Evolutionary conservation across 1,140 invertebrate species (phyloP).

Genomic region (Euwallacea similis): DNA sequence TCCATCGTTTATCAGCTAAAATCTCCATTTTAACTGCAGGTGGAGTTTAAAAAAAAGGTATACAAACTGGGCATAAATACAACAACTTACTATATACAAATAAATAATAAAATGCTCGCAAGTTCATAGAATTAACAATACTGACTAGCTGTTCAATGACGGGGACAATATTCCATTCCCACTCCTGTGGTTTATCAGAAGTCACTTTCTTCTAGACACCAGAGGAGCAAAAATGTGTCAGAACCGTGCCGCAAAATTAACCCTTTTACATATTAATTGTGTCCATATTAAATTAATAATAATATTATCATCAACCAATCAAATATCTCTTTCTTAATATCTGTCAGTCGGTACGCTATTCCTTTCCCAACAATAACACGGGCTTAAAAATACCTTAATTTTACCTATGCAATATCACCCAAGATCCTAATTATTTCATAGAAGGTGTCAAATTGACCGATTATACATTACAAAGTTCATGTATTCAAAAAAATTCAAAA

Average conservation of each 20-base stretch:
- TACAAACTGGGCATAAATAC: neutral
- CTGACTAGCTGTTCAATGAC: conserved; percentile 34
- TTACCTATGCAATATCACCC: conserved; percentile 32
- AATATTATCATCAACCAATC: conserved; percentile 6
- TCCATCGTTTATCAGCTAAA: no score
- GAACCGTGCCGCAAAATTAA: neutral
- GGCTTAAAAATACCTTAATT: conserved; percentile 27
- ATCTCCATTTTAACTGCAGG: no score
- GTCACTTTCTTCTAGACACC: neutral
- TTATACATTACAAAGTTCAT: no score
- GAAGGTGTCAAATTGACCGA: no score
- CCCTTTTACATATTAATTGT: no score
- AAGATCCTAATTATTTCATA: conserved; percentile 13
- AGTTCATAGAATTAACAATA: conserved; percentile 35
- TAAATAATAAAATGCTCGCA: conserved; percentile 32
- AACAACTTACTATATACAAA: conserved; percentile 34
- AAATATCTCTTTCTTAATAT: conserved; percentile 23
- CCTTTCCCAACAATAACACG: conserved; percentile 15
- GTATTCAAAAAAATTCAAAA: no score
- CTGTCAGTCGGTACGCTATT: neutral
- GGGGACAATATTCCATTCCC: neutral
- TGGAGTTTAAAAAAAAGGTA: no score
- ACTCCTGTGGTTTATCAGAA: neutral
- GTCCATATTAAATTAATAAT: no score
- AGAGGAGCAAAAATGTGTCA: neutral